A percentile compares a stretch with the other conserved stretches of the same genome.
These are phyloP conservation scores for Schizopygopsis pylzovi DNA, from an alignment of 2,797 vertebrate genomes.

Conservation along the genomic window DNA sequence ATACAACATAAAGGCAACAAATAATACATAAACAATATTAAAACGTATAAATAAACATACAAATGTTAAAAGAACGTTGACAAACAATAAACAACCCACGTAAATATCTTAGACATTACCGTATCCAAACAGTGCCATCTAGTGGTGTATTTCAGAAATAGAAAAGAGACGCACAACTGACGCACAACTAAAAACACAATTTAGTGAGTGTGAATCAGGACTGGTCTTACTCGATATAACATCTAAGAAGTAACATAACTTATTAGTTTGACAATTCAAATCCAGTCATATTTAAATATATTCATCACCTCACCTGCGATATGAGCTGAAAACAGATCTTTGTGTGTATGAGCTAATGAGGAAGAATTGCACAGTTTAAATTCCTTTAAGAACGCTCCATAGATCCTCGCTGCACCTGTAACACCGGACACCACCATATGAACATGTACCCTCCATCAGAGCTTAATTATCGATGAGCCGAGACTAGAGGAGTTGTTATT, in stretches of 20 bases:
- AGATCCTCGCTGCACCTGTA: neutral
- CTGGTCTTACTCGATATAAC: neutral
- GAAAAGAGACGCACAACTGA: neutral
- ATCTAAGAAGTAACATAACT: neutral
- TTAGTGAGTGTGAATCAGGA: neutral
- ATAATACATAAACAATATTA: neutral
- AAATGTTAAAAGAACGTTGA: neutral
- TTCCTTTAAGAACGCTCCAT: neutral
- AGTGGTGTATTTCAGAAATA: neutral
- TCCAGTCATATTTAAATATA: neutral
- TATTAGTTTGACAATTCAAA: neutral
- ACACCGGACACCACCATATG: neutral
- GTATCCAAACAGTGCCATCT: conserved; percentile 35
- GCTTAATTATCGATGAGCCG: neutral
- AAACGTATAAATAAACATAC: neutral
- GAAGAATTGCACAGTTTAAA: conserved; percentile 21
- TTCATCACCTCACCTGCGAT: neutral
- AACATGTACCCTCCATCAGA: neutral
- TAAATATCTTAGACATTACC: neutral
- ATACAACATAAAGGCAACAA: neutral
- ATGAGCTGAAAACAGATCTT: neutral
- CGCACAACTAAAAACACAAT: neutral
- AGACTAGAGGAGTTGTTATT: conserved; percentile 10
- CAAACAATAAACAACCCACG: neutral
- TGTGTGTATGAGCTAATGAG: neutral